Percentiles rank a stretch among this genome's conserved stretches.
phyloP scores from a whole-genome alignment of 2,797 vertebrate genomes.

The Ceryle rudis region DNA sequence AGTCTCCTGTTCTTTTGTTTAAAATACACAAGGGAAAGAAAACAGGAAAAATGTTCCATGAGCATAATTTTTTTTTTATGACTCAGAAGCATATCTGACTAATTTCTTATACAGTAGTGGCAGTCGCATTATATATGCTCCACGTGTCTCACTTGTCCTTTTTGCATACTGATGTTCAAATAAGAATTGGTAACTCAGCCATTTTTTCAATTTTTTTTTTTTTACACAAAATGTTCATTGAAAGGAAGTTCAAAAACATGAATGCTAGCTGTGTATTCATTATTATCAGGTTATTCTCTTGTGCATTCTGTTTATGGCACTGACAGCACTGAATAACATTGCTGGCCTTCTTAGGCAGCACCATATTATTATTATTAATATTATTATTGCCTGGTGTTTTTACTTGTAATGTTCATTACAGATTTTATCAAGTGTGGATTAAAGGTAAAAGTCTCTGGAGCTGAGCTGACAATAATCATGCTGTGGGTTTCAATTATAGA shows the following conservation, averaged over 20 bases:
- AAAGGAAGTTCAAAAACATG: constrained; percentile 18
- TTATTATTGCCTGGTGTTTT: constrained; percentile 48
- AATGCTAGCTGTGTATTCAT: constrained; percentile 31
- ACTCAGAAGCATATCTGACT: background rate
- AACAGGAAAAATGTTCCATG: background rate
- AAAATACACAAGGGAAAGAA: background rate
- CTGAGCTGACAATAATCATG: constrained; percentile 49
- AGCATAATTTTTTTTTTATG: background rate
- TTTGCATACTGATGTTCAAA: constrained; percentile 42
- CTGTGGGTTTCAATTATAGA: constrained; percentile 64
- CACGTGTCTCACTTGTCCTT: background rate
- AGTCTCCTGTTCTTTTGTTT: background rate
- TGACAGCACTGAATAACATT: constrained; percentile 18
- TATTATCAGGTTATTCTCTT: constrained; percentile 53
- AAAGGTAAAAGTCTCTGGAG: constrained; percentile 65
- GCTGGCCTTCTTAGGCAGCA: constrained; percentile 18
- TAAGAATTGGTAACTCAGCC: background rate
- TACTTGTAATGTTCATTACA: constrained; percentile 57
- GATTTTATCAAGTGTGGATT: constrained; percentile 59
- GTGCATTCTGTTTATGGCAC: constrained; percentile 40
- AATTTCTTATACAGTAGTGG: background rate
- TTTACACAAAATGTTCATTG: background rate
- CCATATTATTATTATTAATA: background rate
- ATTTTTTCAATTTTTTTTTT: background rate
- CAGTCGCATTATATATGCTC: background rate